Conservation (phyloP, 1,140 invertebrate species). For the Ceratoteleas bidentatus region DNA sequence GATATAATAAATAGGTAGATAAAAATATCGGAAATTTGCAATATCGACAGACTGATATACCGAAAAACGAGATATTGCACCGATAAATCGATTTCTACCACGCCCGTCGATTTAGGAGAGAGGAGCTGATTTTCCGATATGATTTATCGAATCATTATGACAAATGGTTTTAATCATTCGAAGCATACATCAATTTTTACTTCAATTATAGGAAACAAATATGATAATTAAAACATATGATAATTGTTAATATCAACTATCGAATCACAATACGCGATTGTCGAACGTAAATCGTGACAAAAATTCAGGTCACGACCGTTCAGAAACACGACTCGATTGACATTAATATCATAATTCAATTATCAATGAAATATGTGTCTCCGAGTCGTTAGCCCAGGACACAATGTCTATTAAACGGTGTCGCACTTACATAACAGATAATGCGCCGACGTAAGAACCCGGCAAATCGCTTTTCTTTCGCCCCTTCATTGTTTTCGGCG, state of each 20-base stretch:
- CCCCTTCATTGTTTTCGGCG: neutral
- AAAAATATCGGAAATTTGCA: too few relatives aligned
- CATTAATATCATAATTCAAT: constrained; percentile 25
- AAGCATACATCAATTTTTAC: too few relatives aligned
- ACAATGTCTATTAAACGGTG: neutral
- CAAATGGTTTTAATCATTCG: too few relatives aligned
- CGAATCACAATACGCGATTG: neutral
- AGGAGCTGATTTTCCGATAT: too few relatives aligned
- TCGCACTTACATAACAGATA: neutral
- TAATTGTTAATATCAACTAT: too few relatives aligned
- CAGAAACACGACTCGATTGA: neutral
- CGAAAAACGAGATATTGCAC: too few relatives aligned
- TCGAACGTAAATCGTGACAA: neutral
- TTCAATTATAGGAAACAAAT: too few relatives aligned
- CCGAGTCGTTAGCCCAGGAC: neutral
- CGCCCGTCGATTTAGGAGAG: too few relatives aligned
- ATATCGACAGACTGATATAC: constrained; percentile 1
- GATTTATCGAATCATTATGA: too few relatives aligned
- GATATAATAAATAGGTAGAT: too few relatives aligned
- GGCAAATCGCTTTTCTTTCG: neutral
- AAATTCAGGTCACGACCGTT: constrained; percentile 5
- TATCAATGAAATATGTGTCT: constrained; percentile 3
- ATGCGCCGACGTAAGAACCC: neutral
- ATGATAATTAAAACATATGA: too few relatives aligned
- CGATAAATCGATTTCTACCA: too few relatives aligned